Base-by-base conservation (phyloP, 2,888 invertebrate species). In the Limnephilus lunatus region DNA sequence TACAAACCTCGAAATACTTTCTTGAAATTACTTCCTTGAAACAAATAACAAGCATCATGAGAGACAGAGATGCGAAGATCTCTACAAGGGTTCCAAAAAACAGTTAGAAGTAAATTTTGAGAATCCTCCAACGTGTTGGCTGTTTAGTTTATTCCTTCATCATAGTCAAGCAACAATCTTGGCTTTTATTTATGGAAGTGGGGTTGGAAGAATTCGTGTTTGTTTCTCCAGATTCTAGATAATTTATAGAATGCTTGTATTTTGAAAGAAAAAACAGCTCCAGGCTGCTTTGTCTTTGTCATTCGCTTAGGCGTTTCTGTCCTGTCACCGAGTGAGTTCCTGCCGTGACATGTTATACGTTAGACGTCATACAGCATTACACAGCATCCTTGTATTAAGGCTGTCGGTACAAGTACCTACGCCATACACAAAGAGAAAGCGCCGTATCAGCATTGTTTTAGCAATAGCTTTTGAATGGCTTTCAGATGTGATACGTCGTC, bases 361-460 rank as follows among this genome's bases (percentile, higher is more conserved):
- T 68, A 7, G 5, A 68, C n/a, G n/a, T 68, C 68, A 68, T 68
- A n/a, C 68, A 25, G n/a, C 25, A n/a, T 68, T 68, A 68, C 68
- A 68, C 68, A 68, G 68, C 68, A 68, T 68, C 68, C 68, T 68
- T 68, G 68, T 68, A n/a, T 68, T 68, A 68, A 68, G 5, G 53
- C 25, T 68, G 53, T 68, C 53, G 53, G 53, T 68, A 68, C 53
- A 68, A 68, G 25, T n/a, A n/a, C 68, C 25, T 68, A 19, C 1
- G 83, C 85, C n/a, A 14, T 89, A 11, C 15, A 82, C 82, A 90
- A 90, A 53, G 81, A 90, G 53, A 90, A 83, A 53, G 4, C n/a
- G 86, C 44, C 86, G 15, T 86, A 86, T 86, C 86, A 85, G 15
- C 85, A 44, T 44, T 44, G 86, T 86, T 86, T 44, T 30, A 86